Evolutionary conservation across 30 jellyfish, hydroid and myxozoan genomes (phyloP).

Genomic region (Aurelia sp.): DNA sequence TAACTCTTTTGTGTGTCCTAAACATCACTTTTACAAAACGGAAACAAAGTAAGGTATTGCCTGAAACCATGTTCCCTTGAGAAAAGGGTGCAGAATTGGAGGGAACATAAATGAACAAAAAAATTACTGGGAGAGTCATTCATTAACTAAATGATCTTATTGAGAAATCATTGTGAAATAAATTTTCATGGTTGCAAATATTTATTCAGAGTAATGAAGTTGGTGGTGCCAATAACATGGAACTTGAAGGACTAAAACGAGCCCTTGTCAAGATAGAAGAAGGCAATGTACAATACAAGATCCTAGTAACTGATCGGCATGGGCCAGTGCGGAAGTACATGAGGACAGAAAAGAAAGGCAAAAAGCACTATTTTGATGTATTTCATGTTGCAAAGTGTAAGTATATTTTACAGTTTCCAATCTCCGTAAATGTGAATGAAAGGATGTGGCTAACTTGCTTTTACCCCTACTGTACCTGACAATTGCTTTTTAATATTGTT

Average conservation of each 20-base stretch:
- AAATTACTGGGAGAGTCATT: too few species aligned
- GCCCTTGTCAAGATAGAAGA: neutral
- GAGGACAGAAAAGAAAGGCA: conserved; percentile 10
- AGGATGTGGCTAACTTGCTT: neutral
- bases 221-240: conserved; percentile 21
- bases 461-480: neutral
- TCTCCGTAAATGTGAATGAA: neutral
- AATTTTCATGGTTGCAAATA: neutral
- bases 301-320: conserved; percentile 18
- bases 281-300: neutral
- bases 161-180: too few species aligned
- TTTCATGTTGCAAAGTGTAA: too few species aligned
- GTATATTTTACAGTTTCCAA: neutral
- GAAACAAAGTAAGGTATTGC: too few species aligned
- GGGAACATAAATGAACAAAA: too few species aligned
- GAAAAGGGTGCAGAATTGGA: too few species aligned
- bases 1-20: too few species aligned
- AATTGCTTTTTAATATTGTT: neutral
- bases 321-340: conserved; percentile 24
- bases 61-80: too few species aligned
- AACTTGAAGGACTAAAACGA: conserved; percentile 14
- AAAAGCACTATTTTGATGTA: too few species aligned
- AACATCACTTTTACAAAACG: too few species aligned
- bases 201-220: conserved; percentile 8
- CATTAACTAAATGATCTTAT: too few species aligned